Conservation (phyloP, 2,113 vertebrate species). For the Elephas maximus region DNA sequence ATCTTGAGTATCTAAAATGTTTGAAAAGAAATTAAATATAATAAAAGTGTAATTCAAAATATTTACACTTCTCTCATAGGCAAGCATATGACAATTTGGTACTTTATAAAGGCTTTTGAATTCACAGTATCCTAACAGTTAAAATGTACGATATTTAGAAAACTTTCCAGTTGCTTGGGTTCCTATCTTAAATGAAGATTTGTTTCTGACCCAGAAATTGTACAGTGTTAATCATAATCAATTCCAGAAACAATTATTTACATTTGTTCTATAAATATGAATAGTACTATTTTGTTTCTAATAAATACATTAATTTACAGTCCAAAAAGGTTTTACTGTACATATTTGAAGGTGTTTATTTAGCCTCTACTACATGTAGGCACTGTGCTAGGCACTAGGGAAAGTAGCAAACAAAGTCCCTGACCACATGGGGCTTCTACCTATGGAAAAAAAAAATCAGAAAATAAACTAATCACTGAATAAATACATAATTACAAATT, state of each 20-base stretch:
- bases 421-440: not conserved
- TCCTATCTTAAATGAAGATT: constrained; percentile 46
- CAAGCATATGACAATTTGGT: constrained; percentile 7
- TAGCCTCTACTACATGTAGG: not conserved
- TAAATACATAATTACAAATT: constrained; percentile 36
- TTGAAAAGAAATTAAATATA: constrained; percentile 20
- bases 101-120: constrained; percentile 45
- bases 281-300: constrained; percentile 18
- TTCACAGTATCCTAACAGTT: constrained; percentile 13
- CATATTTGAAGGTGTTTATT: not conserved
- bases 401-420: not conserved
- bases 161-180: not conserved
- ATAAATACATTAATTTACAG: constrained; percentile 14
- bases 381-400: not conserved
- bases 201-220: constrained; percentile 15
- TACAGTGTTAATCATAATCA: not conserved
- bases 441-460: not conserved
- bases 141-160: constrained; percentile 34
- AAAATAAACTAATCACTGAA: constrained; percentile 15
- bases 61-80: constrained; percentile 43
- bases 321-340: not conserved
- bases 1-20: constrained; percentile 91
- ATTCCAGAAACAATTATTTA: constrained; percentile 51
- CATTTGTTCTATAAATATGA: constrained; percentile 10
- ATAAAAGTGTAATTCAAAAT: constrained; percentile 18